Evolutionary conservation across 1,140 invertebrate species (phyloP), one percentile per base, ranked within the genome.

Genomic region (Pemphigus obesinymphae): DNA sequence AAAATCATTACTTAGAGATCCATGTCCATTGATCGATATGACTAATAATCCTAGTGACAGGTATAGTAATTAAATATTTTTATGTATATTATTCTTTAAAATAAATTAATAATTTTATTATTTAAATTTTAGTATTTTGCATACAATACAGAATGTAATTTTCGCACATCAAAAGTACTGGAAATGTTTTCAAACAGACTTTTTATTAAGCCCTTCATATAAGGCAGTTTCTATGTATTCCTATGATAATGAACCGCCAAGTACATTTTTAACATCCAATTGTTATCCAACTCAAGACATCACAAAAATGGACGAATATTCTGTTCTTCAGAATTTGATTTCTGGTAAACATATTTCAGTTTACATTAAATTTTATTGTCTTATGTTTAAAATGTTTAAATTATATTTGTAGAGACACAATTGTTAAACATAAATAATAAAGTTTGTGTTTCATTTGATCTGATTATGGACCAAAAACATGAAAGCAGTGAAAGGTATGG

Each of bases 1-100:
- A n/a, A 89, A 93, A 82, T 89, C 93, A 0, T 88, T 99, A 63
- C 88, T 98, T n/a, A 93, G 93, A 0, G 93, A 97, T 88, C 91
- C 95, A 11, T 94, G 93, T 85, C 94, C 95, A 0, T 82, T 85
- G 43, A 86, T 96, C 48, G 87, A 90, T 83, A 84, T 86, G 0
- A 84, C 91, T 11, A 84, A 85, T 10, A 85, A 89, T 78, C 92
- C 92, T 13, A 88, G 88, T 45, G 85, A 88, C 53, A 89, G 88
- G 90, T 92, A 43, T 23, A 80, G 84, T 34, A 17, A 17, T 45
- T 48, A 45, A 20, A 48, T 31, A 72, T 20, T 48, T 50, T 72
- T 1, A 31, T 31, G 0, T 13, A 23, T n/a, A 43, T 0, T 23
- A 6, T 29, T 66, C 5, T 50, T 73, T 34, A 1, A 40, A 53